Conservation (phyloP, 2,113 vertebrate species). For the Bos javanicus region DNA sequence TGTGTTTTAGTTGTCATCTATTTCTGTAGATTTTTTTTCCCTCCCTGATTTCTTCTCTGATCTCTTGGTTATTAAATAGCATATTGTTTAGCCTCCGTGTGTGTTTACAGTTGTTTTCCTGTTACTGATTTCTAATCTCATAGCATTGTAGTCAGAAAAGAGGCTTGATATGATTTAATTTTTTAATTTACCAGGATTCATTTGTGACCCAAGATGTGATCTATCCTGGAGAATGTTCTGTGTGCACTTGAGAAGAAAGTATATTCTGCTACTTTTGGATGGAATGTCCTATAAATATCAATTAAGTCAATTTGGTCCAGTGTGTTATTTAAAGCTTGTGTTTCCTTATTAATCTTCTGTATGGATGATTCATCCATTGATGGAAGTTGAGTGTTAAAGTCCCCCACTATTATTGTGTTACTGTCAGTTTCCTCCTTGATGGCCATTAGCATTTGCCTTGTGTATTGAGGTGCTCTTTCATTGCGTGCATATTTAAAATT, state of each 20-base stretch:
- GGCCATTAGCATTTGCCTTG: neutral
- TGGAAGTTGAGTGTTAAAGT: neutral
- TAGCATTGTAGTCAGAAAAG: neutral
- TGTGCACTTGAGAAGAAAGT: neutral
- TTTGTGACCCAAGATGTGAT: neutral
- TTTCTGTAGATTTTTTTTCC: neutral
- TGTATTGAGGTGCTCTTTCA: neutral
- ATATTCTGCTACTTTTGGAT: neutral
- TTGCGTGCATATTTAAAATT: neutral
- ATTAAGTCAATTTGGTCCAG: neutral
- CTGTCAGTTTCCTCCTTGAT: neutral
- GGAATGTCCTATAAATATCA: neutral
- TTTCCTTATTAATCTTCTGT: neutral
- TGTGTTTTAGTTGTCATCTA: neutral
- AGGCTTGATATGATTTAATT: neutral
- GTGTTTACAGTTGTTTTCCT: neutral
- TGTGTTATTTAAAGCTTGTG: neutral
- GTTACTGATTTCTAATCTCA: neutral
- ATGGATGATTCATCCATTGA: neutral
- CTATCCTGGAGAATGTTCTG: neutral
- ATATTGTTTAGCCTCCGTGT: neutral
- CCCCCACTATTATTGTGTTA: neutral
- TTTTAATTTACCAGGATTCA: neutral
- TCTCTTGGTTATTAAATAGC: neutral
- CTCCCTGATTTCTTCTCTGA: neutral